phyloP scores from a whole-genome alignment of 92 coral and sea anemone species.

The Anthopleura xanthogrammica region DNA sequence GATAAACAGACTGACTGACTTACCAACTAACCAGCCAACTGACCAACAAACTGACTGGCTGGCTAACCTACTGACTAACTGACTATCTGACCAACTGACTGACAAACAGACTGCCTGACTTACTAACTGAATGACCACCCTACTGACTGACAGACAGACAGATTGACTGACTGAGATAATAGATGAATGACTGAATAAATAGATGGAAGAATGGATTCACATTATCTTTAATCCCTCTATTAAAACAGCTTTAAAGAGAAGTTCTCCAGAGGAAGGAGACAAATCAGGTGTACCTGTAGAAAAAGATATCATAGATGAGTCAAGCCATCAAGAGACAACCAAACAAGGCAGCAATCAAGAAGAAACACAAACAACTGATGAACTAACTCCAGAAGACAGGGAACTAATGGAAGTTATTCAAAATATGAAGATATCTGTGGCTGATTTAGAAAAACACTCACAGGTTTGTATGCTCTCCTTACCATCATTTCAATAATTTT shows the following conservation, averaged over 20 bases:
- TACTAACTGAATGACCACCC: no score
- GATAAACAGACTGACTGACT: no score
- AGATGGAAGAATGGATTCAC: background rate
- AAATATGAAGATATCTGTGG: slow-evolving; percentile 11
- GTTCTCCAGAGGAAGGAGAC: background rate
- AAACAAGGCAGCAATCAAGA: background rate
- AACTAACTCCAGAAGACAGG: background rate
- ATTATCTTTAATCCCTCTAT: background rate
- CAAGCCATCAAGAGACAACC: background rate
- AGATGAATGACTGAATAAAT: background rate
- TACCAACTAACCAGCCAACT: no score
- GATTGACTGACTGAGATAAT: no score
- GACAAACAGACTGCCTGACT: no score
- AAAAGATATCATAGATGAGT: slow-evolving; percentile 12
- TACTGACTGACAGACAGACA: no score
- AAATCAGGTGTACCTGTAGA: slow-evolving; percentile 4
- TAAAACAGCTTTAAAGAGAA: background rate
- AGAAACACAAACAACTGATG: background rate
- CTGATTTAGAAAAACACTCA: slow-evolving; percentile 27
- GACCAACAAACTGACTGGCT: no score
- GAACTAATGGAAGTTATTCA: background rate
- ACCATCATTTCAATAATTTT: background rate
- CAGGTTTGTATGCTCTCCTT: background rate
- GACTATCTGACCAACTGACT: no score
- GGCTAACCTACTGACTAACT: no score